Evolutionary conservation across 2,113 vertebrate species (phyloP), one percentile per base, ranked within the genome.

Genomic region (Psilopogon haemacephalus): DNA sequence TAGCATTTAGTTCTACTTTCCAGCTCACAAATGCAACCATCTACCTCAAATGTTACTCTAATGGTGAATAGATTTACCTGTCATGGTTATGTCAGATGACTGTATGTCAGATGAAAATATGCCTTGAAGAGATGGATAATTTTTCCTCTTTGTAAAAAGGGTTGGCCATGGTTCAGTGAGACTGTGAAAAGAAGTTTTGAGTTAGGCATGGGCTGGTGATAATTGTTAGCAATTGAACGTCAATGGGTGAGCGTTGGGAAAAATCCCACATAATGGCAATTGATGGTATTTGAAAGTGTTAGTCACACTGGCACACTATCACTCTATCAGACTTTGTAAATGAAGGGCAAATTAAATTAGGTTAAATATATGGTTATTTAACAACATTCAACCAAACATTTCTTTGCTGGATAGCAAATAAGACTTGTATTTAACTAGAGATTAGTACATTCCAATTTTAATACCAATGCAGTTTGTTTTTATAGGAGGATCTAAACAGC

Each of bases 301-400:
- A 68, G 76, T 73, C 88, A 71, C 42, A 15, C 33, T 95, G 89
- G 93, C 88, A 88, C 27, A 50, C 65, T 71, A 83, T 84, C 70
- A 91, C 84, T 90, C 82, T 59, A 96, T 95, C 90, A 84, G 81
- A 91, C 26, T 59, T 97, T 74, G 91, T 90, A 96, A 97, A 97
- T 90, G 89, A 96, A 97, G 84, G 72, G 55, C 71, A 97, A 95
- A 98, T 98, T 97, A 94, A 97, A 97, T 98, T 97, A 98, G 35
- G 64, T 70, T 96, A 97, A 97, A 93, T 97, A 96, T 94, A 96
- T 88, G 58, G 86, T 97, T 98, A 97, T 95, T 98, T 98, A 97
- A 97, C 88, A 97, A 94, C 76, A 95, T 60, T 92, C 85, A 93
- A 90, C 86, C 96, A 96, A 97, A 96, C 88, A 97, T 97, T 97